Evolutionary conservation across 2,888 invertebrate genomes (phyloP).

Genomic region (Lordiphosa andalusiaca): DNA sequence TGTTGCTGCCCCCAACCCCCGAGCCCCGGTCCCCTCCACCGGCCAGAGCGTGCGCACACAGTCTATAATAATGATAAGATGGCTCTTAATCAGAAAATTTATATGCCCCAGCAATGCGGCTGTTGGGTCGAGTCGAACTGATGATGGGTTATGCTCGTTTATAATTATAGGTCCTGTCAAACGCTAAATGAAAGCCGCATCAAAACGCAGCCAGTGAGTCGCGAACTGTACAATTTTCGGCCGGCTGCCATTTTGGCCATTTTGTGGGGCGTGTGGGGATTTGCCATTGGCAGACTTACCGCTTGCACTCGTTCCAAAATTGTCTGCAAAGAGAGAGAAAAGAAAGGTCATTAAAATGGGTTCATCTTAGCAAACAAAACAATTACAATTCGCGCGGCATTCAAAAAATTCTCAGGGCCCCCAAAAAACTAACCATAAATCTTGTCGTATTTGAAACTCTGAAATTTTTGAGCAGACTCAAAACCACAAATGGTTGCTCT

Average conservation of each 20-base stretch:
- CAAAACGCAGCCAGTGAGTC: constrained; percentile 51
- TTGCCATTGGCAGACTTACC: constrained; percentile 61
- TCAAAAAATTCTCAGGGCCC: constrained; percentile 51
- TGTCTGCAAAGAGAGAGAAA: constrained; percentile 66
- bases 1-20: constrained; percentile 7
- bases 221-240: constrained; percentile 58
- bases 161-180: constrained; percentile 80
- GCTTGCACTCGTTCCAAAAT: constrained; percentile 79
- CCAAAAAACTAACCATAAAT: constrained; percentile 49
- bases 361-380: constrained; percentile 23
- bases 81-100: constrained; percentile 81
- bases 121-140: constrained; percentile 40
- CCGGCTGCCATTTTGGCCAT: constrained; percentile 38
- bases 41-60: constrained; percentile 69
- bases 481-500: constrained; percentile 53
- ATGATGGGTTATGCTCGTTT: constrained; percentile 79
- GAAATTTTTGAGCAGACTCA: constrained; percentile 60
- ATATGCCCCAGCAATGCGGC: constrained; percentile 69
- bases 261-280: constrained; percentile 38
- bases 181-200: constrained; percentile 74
- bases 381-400: constrained; percentile 46
- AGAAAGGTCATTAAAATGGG: constrained; percentile 37
- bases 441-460: constrained; percentile 44
- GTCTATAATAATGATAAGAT: constrained; percentile 80
- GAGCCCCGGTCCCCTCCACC: constrained; percentile 14